phyloP scores from a whole-genome alignment of 2,888 invertebrate genomes.

The Mesorhabditis belari region DNA sequence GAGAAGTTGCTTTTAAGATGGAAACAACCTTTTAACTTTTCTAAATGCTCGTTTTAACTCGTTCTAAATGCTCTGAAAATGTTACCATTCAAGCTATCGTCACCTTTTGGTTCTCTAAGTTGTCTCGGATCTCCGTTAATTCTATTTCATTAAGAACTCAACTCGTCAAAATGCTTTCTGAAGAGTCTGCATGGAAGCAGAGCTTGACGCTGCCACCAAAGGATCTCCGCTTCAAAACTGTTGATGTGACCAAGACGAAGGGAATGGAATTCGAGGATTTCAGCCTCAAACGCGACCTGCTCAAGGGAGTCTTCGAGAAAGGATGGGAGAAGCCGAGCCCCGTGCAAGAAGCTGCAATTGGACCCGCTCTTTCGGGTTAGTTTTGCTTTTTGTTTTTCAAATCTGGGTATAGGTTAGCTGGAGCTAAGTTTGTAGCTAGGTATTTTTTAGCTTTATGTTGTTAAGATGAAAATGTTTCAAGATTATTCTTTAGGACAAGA shows the following conservation, averaged over 20 bases:
- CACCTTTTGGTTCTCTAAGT: too few relatives aligned
- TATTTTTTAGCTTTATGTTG: background rate
- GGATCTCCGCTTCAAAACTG: slow-evolving; percentile 90
- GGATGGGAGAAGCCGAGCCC: slow-evolving; percentile 94
- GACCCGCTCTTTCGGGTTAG: slow-evolving; percentile 90
- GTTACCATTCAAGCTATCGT: too few relatives aligned
- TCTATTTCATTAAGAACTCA: too few relatives aligned
- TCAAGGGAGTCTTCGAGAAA: slow-evolving; percentile 99
- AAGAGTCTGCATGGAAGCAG: slow-evolving; percentile 71
- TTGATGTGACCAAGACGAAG: slow-evolving; percentile 97
- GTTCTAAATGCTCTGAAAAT: too few relatives aligned
- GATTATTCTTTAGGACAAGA: slow-evolving; percentile 60
- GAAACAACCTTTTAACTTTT: too few relatives aligned
- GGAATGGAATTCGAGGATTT: slow-evolving; percentile 99
- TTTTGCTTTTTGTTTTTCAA: background rate
- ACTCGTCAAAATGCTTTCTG: too few relatives aligned
- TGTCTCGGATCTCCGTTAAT: too few relatives aligned
- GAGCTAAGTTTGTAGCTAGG: background rate
- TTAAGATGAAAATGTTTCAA: background rate
- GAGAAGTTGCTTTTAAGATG: too few relatives aligned
- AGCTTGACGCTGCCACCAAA: slow-evolving; percentile 91
- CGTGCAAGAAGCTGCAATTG: slow-evolving; percentile 98
- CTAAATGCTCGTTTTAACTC: too few relatives aligned
- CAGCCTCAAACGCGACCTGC: slow-evolving; percentile 86
- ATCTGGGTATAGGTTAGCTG: background rate